Conservation (phyloP, 2,113 vertebrate species). For the Hippocampus guttulatus region DNA sequence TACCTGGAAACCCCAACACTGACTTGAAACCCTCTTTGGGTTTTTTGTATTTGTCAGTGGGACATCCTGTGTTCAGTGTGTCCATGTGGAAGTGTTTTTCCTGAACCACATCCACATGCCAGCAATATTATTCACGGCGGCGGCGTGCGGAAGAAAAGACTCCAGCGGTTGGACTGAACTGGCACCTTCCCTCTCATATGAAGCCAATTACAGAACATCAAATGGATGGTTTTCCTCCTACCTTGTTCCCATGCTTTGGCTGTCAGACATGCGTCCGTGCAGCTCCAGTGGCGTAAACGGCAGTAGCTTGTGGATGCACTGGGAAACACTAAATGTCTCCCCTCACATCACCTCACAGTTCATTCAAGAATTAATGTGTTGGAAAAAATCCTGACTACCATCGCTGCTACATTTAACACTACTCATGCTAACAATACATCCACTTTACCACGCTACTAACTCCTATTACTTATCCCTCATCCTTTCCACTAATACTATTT, state of each 20-base stretch:
- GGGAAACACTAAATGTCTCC: not conserved
- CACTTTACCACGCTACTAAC: too few species aligned
- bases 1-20: not conserved
- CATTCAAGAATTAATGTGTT: not conserved
- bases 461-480: too few species aligned
- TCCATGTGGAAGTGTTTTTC: slow-evolving; percentile 69
- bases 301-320: not conserved
- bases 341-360: not conserved
- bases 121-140: slow-evolving; percentile 48
- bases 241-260: not conserved
- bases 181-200: slow-evolving; percentile 50
- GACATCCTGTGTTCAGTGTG: slow-evolving; percentile 62
- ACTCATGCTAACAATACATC: too few species aligned
- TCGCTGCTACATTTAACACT: too few species aligned
- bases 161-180: not conserved
- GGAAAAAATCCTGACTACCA: too few species aligned
- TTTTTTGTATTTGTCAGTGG: not conserved
- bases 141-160: slow-evolving; percentile 32
- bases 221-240: not conserved
- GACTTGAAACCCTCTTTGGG: not conserved
- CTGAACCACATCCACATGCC: slow-evolving; percentile 59
- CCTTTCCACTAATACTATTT: too few species aligned
- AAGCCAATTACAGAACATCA: slow-evolving; percentile 36
- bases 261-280: not conserved
- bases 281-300: not conserved